These are phyloP conservation scores for Clostera curtula DNA, from an alignment of 2,888 invertebrate genomes.

Conservation along the genomic window DNA sequence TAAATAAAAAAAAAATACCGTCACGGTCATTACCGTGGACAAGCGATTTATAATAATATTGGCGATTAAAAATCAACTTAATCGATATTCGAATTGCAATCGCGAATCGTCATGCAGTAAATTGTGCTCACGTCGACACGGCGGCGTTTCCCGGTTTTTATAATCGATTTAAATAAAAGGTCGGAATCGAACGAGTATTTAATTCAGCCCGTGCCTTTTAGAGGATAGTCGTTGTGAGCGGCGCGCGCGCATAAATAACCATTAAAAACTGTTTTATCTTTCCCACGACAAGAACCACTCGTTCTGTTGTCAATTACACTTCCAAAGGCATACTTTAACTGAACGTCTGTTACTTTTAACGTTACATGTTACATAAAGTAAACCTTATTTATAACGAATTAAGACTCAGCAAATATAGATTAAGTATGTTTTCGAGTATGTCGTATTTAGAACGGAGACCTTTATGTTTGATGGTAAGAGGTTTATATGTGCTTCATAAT, in stretches of 20 bases:
- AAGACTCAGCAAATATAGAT: too few relatives aligned
- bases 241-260: slow-evolving; percentile 47
- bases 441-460: slow-evolving; percentile 19
- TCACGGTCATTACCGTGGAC: too few relatives aligned
- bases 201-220: slow-evolving; percentile 30
- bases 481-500: slow-evolving; percentile 26
- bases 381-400: too few relatives aligned
- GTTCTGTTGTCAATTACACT: slow-evolving; percentile 62
- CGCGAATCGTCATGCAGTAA: slow-evolving; percentile 9
- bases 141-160: slow-evolving; percentile 10
- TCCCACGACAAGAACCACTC: slow-evolving; percentile 41
- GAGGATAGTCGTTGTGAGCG: slow-evolving; percentile 22
- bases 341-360: slow-evolving; percentile 11
- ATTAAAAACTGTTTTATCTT: slow-evolving; percentile 57
- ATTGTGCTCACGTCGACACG: slow-evolving; percentile 15
- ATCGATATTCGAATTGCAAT: too few relatives aligned
- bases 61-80: too few relatives aligned
- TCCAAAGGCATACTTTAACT: slow-evolving; percentile 30
- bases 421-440: slow-evolving; percentile 5
- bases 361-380: too few relatives aligned
- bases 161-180: slow-evolving; percentile 29
- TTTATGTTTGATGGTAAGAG: slow-evolving; percentile 21
- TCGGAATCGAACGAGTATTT: slow-evolving; percentile 26
- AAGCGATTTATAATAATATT: too few relatives aligned
- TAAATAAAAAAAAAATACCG: too few relatives aligned